These are phyloP conservation scores for Ctenochaetus hawaiiensis DNA, from an alignment of 2,797 vertebrate genomes.

Conservation along the genomic window DNA sequence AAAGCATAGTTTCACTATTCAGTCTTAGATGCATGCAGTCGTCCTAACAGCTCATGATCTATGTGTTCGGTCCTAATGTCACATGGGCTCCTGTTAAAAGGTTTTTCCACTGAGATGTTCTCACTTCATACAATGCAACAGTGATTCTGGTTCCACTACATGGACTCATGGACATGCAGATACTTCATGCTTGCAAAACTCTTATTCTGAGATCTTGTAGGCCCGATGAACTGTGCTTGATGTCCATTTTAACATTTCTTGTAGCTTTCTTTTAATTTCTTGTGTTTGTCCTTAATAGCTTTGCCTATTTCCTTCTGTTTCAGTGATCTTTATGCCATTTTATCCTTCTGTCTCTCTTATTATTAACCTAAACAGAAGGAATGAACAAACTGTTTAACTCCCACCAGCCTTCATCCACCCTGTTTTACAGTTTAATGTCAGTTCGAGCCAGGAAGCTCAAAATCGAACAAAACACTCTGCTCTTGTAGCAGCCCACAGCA, in stretches of 20 bases:
- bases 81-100: constrained; percentile 62
- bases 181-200: constrained; percentile 34
- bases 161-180: constrained; percentile 49
- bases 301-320: constrained; percentile 12
- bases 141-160: constrained; percentile 70
- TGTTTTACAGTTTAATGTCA: constrained; percentile 40
- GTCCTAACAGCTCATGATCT: constrained; percentile 11
- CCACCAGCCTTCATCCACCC: constrained; percentile 16
- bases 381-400: constrained; percentile 26
- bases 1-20: background rate
- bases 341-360: background rate
- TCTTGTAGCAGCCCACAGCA: background rate
- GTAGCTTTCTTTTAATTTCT: background rate
- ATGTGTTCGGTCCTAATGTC: constrained; percentile 53
- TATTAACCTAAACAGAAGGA: constrained; percentile 28
- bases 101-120: constrained; percentile 52
- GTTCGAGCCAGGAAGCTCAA: background rate
- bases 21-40: background rate
- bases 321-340: background rate
- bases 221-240: constrained; percentile 33
- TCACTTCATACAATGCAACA: constrained; percentile 48
- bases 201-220: constrained; percentile 43
- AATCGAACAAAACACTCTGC: constrained; percentile 1
- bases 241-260: constrained; percentile 44
- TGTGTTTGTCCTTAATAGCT: constrained; percentile 26